Conservation (phyloP, 1,140 invertebrate species). For the Pseudomyrmex concolor region DNA sequence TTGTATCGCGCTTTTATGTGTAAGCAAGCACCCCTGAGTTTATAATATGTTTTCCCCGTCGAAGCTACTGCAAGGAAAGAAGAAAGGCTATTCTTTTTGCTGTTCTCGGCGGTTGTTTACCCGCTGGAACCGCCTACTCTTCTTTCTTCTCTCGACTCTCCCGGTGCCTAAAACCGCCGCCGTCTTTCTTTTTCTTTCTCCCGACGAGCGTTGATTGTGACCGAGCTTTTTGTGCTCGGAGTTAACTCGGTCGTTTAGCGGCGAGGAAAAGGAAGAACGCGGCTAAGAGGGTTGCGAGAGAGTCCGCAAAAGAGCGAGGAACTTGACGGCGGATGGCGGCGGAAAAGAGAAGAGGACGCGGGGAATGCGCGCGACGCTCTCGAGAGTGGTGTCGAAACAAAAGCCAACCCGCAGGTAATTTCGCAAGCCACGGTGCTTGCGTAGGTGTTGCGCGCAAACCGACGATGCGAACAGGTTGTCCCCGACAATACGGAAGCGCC, state of each 20-base stretch:
- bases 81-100: slow-evolving; percentile 21
- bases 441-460: not conserved
- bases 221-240: slow-evolving; percentile 64
- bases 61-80: not conserved
- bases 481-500: slow-evolving; percentile 18
- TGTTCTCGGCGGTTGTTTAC: slow-evolving; percentile 29
- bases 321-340: not conserved
- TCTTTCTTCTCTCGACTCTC: slow-evolving; percentile 9
- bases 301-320: not conserved
- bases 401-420: slow-evolving; percentile 57
- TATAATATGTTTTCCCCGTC: slow-evolving; percentile 7
- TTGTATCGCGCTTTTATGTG: slow-evolving; percentile 38
- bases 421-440: slow-evolving; percentile 11
- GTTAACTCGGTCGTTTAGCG: slow-evolving; percentile 73
- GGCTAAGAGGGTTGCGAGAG: not conserved
- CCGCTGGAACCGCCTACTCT: slow-evolving; percentile 8
- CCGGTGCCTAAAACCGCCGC: slow-evolving; percentile 23
- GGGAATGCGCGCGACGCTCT: not conserved
- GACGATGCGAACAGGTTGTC: slow-evolving; percentile 35
- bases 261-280: slow-evolving; percentile 50
- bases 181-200: not conserved
- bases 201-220: slow-evolving; percentile 71
- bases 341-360: not conserved
- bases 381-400: slow-evolving; percentile 36
- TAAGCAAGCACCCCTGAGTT: slow-evolving; percentile 16